A percentile compares a stretch with the other conserved stretches of the same genome.
These are phyloP conservation scores for Temnothorax nylanderi DNA, from an alignment of 1,140 invertebrate species.

Conservation along the genomic window DNA sequence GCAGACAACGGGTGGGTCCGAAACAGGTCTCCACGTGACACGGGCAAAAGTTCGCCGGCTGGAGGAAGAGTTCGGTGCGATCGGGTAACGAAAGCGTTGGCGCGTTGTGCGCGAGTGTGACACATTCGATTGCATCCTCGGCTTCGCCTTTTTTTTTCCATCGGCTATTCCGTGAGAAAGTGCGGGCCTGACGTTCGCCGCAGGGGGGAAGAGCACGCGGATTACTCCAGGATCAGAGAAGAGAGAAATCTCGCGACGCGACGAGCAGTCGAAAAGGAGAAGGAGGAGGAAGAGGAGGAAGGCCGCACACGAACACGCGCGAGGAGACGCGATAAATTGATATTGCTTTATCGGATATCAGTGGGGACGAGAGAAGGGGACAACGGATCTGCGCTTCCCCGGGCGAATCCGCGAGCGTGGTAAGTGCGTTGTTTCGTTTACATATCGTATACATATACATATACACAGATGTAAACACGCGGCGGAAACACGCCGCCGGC, in stretches of 20 bases:
- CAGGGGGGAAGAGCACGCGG: not conserved
- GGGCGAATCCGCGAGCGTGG: slow-evolving; percentile 62
- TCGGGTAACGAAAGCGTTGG: not conserved
- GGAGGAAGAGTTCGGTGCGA: not conserved
- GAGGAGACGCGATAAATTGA: slow-evolving; percentile 50
- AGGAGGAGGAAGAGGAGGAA: not conserved
- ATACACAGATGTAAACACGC: slow-evolving; percentile 23
- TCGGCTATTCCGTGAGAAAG: slow-evolving; percentile 37
- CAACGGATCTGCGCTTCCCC: slow-evolving; percentile 46
- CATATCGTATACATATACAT: not conserved
- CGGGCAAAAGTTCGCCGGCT: slow-evolving; percentile 20
- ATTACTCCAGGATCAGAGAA: not conserved
- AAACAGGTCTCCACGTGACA: slow-evolving; percentile 47
- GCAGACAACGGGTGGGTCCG: slow-evolving; percentile 4
- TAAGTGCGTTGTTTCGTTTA: slow-evolving; percentile 52
- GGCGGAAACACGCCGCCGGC: slow-evolving; percentile 19
- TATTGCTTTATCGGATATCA: slow-evolving; percentile 64
- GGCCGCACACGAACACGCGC: not conserved
- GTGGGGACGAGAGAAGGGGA: not conserved
- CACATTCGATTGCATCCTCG: slow-evolving; percentile 33
- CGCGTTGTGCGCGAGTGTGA: slow-evolving; percentile 44
- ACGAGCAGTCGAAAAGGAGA: not conserved
- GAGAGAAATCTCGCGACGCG: slow-evolving; percentile 33
- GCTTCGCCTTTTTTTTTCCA: not conserved
- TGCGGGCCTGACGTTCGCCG: not conserved